Base-by-base conservation (phyloP, 2,113 vertebrate species). In the Balaenoptera acutorostrata region DNA sequence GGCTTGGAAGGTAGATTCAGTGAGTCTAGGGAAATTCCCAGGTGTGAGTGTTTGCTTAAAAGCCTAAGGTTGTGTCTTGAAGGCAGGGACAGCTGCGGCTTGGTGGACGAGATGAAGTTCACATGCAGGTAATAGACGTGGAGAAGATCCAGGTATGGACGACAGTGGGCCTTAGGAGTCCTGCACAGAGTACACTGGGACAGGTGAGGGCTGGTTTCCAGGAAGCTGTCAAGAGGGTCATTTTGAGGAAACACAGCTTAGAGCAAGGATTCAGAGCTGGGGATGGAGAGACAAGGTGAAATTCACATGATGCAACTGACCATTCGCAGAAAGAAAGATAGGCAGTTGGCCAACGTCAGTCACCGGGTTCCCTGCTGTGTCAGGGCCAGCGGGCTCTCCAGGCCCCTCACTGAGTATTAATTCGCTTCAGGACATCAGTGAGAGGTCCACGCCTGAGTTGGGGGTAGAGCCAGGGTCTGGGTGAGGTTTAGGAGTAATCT, bases 101-200 rank as follows among this genome's bases (percentile, higher is more conserved):
- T 61, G 41, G 49, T 61, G 61, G 49, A 18, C 13, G n/a, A 52
- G n/a, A 44, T 23, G 59, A 80, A 39, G 8, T 29, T 4, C 8
- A 6, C 6, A 10, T 0, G 17, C 66, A 36, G n/a, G 77, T 41
- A 7, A 61, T 18, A 41, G 64, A 8, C 15, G 6, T 3, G 7
- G 8, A 3, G 2, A 71, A 80, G 12, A 46, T 25, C 33, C 31
- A 44, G 52, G 18, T 9, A 0, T 20, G 27, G 33, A 8, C 5
- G 75, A 9, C 31, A 52, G 15, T 31, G 14, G 18, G 15, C 59
- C 39, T n/a, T 3, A 31, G 33, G 31, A 20, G 3, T 23, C 36
- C 27, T 61, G 46, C 25, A 66, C 39, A 81, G 88, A 74, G 64
- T 27, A 9, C 8, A 29, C 13, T 3, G 5, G 39, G 13, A 41